Evolutionary conservation across 2,113 vertebrate genomes (phyloP), one percentile per base, ranked within the genome.

Genomic region (Gila orcuttii): DNA sequence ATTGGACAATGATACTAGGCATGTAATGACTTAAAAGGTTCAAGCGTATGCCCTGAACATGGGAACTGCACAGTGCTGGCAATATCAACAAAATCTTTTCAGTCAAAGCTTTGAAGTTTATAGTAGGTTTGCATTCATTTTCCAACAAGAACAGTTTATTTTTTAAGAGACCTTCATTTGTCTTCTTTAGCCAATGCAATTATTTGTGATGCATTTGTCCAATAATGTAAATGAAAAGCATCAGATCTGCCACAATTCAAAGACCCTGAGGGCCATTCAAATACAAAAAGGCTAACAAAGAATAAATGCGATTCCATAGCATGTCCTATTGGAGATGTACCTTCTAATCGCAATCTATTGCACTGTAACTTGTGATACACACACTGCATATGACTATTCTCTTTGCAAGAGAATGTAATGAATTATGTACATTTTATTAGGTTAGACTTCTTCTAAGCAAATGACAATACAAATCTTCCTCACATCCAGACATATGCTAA

Each of bases 321-420:
- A 33, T 85, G 23, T 28, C 60, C n/a, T 50, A 47, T 83, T 39
- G 57, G 59, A 71, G 28, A 23, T 82, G 68, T 86, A 84, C 77
- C 86, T 73, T 73, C 3, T 62, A 57, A 71, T 87, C 62, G 69
- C 45, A 42, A 86, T 78, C 82, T 88, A 89, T 89, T 88, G 86
- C 85, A 88, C 89, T 76, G 57, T 75, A 82, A 79, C 82, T 79
- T 74, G 57, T 62, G 39, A 75, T 83, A 84, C 64, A 60, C 57
- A 68, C 23, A 81, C 84, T 85, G 77, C 69, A 76, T 82, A 66
- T 82, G 68, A 83, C 50, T 83, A 47, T 80, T 83, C 73, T 84
- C 45, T 80, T 55, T 78, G 28, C 36, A 47, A 64, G 36, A 88
- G 85, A 86, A 79, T 25, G 9, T 57, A 82, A 82, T 66, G 60